Evolutionary conservation across 2,113 vertebrate genomes (phyloP), one percentile per base, ranked within the genome.

Genomic region (Hyaena hyaena): DNA sequence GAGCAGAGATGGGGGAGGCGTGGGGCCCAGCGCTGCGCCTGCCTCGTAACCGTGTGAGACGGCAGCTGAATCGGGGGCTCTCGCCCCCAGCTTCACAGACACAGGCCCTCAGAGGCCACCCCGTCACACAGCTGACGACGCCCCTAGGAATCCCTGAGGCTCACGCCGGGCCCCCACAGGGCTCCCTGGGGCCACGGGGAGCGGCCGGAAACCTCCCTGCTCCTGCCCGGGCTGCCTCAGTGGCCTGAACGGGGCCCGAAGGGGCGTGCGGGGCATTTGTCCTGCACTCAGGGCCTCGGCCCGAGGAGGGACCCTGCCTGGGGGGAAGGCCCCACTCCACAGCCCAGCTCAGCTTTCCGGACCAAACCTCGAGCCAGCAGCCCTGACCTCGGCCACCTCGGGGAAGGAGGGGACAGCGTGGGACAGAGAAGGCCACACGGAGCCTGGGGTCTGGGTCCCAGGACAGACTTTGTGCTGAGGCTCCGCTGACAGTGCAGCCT

Each of bases 11-110:
- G 35, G 21, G n/a, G 28, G 0, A 5, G 53, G 17, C 7, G 0
- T 3, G 17, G 3, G 39, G 63, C 35, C 53, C 63, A 0, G 3
- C 0, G 7, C 80, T 3, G 0, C 2, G 1, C 12, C 33, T 4
- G 33, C 19, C 4, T 1, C 0, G 0, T 2, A 11, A 8, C n/a
- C 11, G 0, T 24, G 5, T 1, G 2, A 9, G 0, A 21, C 0
- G 4, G 11, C 69, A 28, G 23, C 58, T 7, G 58, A 23, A 23
- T 8, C 23, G 58, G 58, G 11, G 15, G 31, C 4, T 4, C 19
- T 10, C 2, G 0, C 0, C 43, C 17, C 14, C 26, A 15, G 0
- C 1, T 31, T 90, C 76, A 50, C 10, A 71, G 73, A 26, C 0
- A 0, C 77, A 43, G 45, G 39, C 83, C 63, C 55, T n/a, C 66